A percentile compares a stretch with the other conserved stretches of the same genome.
These are phyloP conservation scores for Hypsopygia costalis DNA, from an alignment of 2,888 invertebrate species.

Conservation along the genomic window DNA sequence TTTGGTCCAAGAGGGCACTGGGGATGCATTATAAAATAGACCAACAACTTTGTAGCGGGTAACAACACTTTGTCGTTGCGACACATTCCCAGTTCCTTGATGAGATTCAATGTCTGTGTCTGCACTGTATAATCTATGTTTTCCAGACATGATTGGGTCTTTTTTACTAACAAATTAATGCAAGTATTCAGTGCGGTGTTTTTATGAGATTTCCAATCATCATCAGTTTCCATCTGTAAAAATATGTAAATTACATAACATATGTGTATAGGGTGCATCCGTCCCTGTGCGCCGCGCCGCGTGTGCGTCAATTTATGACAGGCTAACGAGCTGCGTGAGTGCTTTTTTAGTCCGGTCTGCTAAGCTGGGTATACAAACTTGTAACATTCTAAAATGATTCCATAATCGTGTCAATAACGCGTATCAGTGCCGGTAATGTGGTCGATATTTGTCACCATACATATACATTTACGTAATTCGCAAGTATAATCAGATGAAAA, in stretches of 20 bases:
- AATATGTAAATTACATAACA: neutral
- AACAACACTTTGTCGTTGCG: constrained; percentile 56
- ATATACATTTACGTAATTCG: too few relatives aligned
- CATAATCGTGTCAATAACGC: too few relatives aligned
- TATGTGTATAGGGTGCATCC: too few relatives aligned
- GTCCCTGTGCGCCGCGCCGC: too few relatives aligned
- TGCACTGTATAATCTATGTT: constrained; percentile 75
- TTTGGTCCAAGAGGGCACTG: constrained; percentile 78
- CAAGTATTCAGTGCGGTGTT: constrained; percentile 50
- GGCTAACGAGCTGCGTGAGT: too few relatives aligned
- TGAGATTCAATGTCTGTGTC: constrained; percentile 71
- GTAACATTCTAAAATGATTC: too few relatives aligned
- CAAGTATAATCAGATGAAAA: too few relatives aligned
- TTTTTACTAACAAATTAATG: constrained; percentile 64
- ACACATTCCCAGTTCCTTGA: constrained; percentile 72
- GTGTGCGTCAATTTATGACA: too few relatives aligned
- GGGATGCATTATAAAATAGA: constrained; percentile 83
- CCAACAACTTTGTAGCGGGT: constrained; percentile 72
- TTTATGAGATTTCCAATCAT: constrained; percentile 45
- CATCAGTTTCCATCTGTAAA: constrained; percentile 41
- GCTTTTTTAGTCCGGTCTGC: too few relatives aligned
- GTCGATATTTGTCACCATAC: too few relatives aligned
- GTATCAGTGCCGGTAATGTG: too few relatives aligned
- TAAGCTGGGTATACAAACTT: too few relatives aligned
- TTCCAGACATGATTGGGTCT: constrained; percentile 70